A percentile compares a stretch with the other conserved stretches of the same genome.
Evolutionary conservation across 2,797 vertebrate genomes (phyloP).

Genomic region (Diceros bicornis): DNA sequence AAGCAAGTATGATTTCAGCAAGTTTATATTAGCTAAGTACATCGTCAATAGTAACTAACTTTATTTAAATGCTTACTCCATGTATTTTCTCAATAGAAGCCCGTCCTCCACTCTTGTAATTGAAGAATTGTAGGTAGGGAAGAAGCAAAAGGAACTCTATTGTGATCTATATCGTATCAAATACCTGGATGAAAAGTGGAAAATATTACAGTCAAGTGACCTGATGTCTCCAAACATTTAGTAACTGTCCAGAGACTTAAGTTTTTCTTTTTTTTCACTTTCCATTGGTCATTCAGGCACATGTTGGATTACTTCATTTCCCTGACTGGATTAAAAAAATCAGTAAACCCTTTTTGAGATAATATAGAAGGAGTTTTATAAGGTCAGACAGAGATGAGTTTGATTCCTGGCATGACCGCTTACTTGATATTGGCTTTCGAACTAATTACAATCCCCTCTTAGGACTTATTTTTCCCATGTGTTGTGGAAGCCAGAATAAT

Average conservation of each 20-base stretch:
- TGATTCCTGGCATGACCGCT: background rate
- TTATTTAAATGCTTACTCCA: background rate
- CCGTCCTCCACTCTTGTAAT: background rate
- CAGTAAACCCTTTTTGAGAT: background rate
- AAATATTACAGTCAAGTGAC: background rate
- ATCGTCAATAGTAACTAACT: background rate
- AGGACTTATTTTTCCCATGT: background rate
- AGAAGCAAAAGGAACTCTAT: background rate
- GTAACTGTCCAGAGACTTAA: background rate
- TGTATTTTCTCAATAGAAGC: background rate
- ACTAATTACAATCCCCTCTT: background rate
- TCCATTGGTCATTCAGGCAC: background rate
- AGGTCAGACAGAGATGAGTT: background rate
- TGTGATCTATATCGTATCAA: background rate
- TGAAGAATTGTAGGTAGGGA: background rate
- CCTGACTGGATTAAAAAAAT: background rate
- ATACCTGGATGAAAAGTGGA: background rate
- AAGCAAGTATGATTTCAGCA: background rate
- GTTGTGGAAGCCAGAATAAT: background rate
- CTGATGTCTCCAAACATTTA: background rate
- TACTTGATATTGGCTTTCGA: background rate
- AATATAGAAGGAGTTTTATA: background rate
- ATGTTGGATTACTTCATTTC: background rate
- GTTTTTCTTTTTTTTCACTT: background rate
- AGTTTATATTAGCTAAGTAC: background rate